These are phyloP conservation scores for Notarius lentiginosus DNA, from an alignment of 2,113 vertebrate genomes.

Conservation along the genomic window DNA sequence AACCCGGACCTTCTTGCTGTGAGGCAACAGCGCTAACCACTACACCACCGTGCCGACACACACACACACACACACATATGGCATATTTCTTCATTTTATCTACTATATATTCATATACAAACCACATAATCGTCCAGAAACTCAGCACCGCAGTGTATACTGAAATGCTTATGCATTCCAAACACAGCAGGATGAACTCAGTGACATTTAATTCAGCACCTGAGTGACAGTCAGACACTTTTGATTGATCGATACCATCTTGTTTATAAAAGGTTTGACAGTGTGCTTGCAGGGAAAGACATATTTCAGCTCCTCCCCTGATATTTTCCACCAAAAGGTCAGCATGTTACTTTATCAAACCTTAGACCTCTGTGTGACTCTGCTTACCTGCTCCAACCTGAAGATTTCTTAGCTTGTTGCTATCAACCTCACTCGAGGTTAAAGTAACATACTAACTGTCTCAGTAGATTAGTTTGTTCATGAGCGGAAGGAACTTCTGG, in stretches of 20 bases:
- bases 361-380: constrained; percentile 61
- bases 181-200: not conserved
- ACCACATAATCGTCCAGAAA: not conserved
- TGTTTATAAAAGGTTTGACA: constrained; percentile 31
- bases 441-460: not conserved
- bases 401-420: constrained; percentile 46
- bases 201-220: constrained; percentile 25
- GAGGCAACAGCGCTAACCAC: no score
- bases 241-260: constrained; percentile 32
- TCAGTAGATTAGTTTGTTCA: not conserved
- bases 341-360: constrained; percentile 75
- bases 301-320: constrained; percentile 51
- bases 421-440: not conserved
- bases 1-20: no score
- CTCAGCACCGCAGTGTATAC: not conserved
- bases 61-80: no score
- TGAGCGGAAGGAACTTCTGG: no score
- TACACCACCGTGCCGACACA: no score
- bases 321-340: constrained; percentile 68
- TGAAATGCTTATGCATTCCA: not conserved
- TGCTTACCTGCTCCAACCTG: constrained; percentile 53
- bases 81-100: not conserved
- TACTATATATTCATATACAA: not conserved
- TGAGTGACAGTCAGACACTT: constrained; percentile 8
- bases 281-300: constrained; percentile 61